phyloP scores from a whole-genome alignment of 2,888 invertebrate genomes.

The Lacanobia wlatinum region DNA sequence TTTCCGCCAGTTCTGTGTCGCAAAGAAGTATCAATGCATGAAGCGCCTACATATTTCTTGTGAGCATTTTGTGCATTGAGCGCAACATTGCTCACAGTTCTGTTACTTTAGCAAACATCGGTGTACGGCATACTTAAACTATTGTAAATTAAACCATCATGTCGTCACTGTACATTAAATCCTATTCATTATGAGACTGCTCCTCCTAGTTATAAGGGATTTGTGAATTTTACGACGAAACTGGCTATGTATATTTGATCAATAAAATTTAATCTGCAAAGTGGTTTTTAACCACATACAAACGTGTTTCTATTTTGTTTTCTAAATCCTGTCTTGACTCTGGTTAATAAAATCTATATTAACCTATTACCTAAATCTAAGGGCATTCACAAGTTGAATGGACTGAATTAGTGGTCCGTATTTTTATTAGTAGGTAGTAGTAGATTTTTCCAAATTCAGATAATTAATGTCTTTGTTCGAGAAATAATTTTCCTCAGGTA shows the following conservation, averaged over 20 bases:
- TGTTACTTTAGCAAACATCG: constrained; percentile 7
- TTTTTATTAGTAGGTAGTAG: too few relatives aligned
- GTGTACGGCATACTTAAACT: constrained; percentile 25
- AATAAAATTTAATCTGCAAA: constrained; percentile 83
- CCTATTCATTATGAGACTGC: constrained; percentile 81
- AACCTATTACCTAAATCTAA: too few relatives aligned
- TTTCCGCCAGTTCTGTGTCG: constrained; percentile 74
- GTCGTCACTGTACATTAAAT: constrained; percentile 46
- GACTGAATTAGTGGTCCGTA: too few relatives aligned
- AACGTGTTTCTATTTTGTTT: constrained; percentile 64
- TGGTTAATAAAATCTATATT: not conserved
- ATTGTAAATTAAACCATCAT: constrained; percentile 28
- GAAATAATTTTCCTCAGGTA: too few relatives aligned
- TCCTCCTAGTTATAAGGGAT: constrained; percentile 82
- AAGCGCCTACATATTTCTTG: constrained; percentile 81
- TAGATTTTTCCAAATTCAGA: too few relatives aligned
- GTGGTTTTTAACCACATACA: constrained; percentile 82
- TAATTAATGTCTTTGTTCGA: too few relatives aligned
- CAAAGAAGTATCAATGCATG: constrained; percentile 73
- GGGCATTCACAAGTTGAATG: too few relatives aligned
- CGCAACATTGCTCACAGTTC: constrained; percentile 18
- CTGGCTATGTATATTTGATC: constrained; percentile 81
- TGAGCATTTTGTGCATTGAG: constrained; percentile 43
- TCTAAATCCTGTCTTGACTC: too few relatives aligned
- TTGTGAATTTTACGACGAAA: constrained; percentile 80